phyloP scores from a whole-genome alignment of 2,113 vertebrate genomes.

The Coryphaenoides rupestris region DNA sequence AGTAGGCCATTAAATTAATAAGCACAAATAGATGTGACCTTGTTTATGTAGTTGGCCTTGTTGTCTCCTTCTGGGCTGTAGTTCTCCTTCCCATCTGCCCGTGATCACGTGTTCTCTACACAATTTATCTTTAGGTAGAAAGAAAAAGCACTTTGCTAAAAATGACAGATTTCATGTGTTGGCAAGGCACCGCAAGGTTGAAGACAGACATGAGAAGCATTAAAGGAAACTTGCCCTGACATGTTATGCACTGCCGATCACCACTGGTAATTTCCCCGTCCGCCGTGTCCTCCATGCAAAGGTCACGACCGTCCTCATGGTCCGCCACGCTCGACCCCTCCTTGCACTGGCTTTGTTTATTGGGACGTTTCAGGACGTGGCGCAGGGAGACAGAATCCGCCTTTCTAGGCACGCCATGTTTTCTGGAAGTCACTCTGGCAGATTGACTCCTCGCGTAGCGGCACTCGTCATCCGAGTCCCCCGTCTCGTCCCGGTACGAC shows the following conservation, averaged over 20 bases:
- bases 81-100: conserved; percentile 40
- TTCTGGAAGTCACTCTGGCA: conserved; percentile 43
- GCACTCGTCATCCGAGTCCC: conserved; percentile 61
- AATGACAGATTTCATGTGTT: no score
- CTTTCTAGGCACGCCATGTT: conserved; percentile 46
- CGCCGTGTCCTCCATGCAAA: conserved; percentile 19
- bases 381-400: conserved; percentile 23
- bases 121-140: conserved; percentile 41
- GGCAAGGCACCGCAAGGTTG: no score
- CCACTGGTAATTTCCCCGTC: conserved; percentile 22
- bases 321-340: conserved; percentile 7
- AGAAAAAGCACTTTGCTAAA: neutral
- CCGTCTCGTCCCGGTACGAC: conserved; percentile 36
- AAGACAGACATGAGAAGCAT: no score
- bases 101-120: conserved; percentile 44
- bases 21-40: conserved; percentile 38
- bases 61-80: conserved; percentile 47
- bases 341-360: conserved; percentile 44
- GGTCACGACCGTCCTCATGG: conserved; percentile 14
- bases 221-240: conserved; percentile 39
- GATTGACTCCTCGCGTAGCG: conserved; percentile 32
- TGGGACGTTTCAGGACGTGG: conserved; percentile 35
- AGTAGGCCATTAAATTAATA: neutral
- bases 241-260: conserved; percentile 46
- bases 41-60: conserved; percentile 41